Base-by-base conservation (phyloP, 2,888 invertebrate species). In the Noctua fimbriata region DNA sequence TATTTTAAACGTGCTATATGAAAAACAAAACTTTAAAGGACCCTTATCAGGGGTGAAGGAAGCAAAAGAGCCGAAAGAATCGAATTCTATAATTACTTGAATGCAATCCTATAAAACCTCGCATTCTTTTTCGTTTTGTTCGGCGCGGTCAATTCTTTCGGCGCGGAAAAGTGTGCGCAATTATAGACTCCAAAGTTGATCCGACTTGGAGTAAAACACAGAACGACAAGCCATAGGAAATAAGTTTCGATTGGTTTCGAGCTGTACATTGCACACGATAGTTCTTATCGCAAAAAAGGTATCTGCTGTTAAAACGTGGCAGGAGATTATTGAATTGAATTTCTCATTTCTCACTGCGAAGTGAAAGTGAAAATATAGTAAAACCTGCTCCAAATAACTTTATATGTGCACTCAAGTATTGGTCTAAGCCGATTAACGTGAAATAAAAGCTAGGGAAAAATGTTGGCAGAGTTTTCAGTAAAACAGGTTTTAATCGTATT, bases 401-500 rank as follows among this genome's bases (percentile, higher is more conserved):
- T 71, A 14, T 32, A 24, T 52, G 32, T 81, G 47, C 32, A 55
- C 44, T 44, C 9, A 21, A 32, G 24, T n/a, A 32, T 28, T 28
- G 5, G 52, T 55, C n/a, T n/a, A 55, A 41, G 28, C 47, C 24
- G 55, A 78, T 49, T 24, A 47, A 28, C 24, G 18, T 55, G 6
- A 28, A 66, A 49, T 49, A 21, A 82, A 65, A 36, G 49, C 18
- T 49, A 41, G 7, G 7, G 28, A 58, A 58, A 82, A 69, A 65
- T 32, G 28, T 12, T 32, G 12, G 7, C n/a, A 16, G 10, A 28
- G 10, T 66, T 81, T 60, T 67, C 66, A 52, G 41, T 76, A 32
- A 21, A n/a, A 28, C 14, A 12, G 21, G 18, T 65, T 82, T 78
- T 44, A 84, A 84, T 69, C 55, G 41, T n/a, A 63, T 44, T 72